Conservation (phyloP, 1,140 invertebrate genomes). For the Formica exsecta region DNA sequence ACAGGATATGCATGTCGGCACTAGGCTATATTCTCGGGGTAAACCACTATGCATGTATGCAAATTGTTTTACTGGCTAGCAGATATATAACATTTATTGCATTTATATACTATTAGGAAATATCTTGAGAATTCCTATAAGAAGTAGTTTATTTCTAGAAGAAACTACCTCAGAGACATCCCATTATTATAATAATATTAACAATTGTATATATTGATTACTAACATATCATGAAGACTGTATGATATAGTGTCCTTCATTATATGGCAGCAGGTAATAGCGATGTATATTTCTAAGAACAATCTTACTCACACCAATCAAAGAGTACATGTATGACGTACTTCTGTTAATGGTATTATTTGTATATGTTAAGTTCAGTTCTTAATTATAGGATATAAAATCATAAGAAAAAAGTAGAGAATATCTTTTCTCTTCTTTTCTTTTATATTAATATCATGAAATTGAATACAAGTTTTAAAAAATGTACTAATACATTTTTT, state of each 20-base stretch:
- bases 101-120: conserved; percentile 25
- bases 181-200: conserved; percentile 33
- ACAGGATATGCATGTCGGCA: conserved; percentile 52
- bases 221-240: conserved; percentile 5
- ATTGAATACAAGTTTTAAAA: conserved; percentile 6
- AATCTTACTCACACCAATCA: not conserved
- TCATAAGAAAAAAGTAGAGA: not conserved
- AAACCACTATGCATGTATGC: conserved; percentile 35
- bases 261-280: conserved; percentile 1
- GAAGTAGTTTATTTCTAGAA: conserved; percentile 22
- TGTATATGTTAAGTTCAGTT: conserved; percentile 2
- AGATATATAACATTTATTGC: conserved; percentile 24
- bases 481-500: not conserved
- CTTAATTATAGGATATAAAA: not conserved
- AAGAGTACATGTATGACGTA: conserved; percentile 44
- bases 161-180: conserved; percentile 17
- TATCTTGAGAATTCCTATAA: conserved; percentile 3
- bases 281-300: conserved; percentile 22
- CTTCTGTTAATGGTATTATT: conserved; percentile 23
- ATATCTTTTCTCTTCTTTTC: conserved; percentile 10
- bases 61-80: conserved; percentile 29
- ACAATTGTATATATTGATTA: conserved; percentile 41
- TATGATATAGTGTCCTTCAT: conserved; percentile 17
- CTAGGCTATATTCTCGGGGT: conserved; percentile 15
- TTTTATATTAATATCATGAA: not conserved